These are phyloP conservation scores for Lycaena phlaeas DNA, from an alignment of 2,888 invertebrate genomes.

Conservation along the genomic window DNA sequence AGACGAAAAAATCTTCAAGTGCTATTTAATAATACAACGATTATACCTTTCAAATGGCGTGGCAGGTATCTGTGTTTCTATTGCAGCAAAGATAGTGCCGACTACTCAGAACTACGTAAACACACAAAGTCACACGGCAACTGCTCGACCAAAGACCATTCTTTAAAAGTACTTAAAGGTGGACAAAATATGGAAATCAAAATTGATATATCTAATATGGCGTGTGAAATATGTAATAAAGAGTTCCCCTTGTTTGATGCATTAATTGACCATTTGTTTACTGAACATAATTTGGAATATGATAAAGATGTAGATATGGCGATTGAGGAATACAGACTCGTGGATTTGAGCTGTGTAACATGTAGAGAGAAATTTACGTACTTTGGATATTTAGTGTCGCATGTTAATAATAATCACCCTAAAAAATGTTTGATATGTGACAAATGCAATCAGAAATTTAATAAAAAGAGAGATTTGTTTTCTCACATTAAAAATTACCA, in stretches of 20 bases:
- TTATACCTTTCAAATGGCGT: slow-evolving; percentile 66
- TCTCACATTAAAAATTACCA: slow-evolving; percentile 63
- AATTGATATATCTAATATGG: slow-evolving; percentile 50
- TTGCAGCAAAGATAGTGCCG: slow-evolving; percentile 50
- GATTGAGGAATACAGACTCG: slow-evolving; percentile 49
- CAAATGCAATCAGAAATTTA: slow-evolving; percentile 56
- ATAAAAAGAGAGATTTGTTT: slow-evolving; percentile 54
- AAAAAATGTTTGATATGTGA: slow-evolving; percentile 60
- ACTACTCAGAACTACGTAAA: slow-evolving; percentile 42
- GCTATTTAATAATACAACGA: slow-evolving; percentile 56
- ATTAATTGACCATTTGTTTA: slow-evolving; percentile 39
- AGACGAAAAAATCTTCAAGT: slow-evolving; percentile 55
- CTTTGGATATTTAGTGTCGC: slow-evolving; percentile 57
- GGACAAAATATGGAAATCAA: slow-evolving; percentile 64
- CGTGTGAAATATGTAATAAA: slow-evolving; percentile 47
- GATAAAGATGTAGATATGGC: slow-evolving; percentile 54
- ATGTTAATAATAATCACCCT: slow-evolving; percentile 53
- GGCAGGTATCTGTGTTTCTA: slow-evolving; percentile 62
- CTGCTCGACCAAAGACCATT: slow-evolving; percentile 52
- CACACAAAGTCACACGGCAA: slow-evolving; percentile 54
- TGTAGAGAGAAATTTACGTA: slow-evolving; percentile 54
- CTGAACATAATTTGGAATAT: slow-evolving; percentile 46
- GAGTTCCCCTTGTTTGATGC: slow-evolving; percentile 34
- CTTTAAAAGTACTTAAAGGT: slow-evolving; percentile 53
- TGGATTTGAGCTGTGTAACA: slow-evolving; percentile 41